Percentiles rank a stretch among this genome's conserved stretches.
Evolutionary conservation across 1,140 invertebrate species (phyloP).

Genomic region (Apis florea): DNA sequence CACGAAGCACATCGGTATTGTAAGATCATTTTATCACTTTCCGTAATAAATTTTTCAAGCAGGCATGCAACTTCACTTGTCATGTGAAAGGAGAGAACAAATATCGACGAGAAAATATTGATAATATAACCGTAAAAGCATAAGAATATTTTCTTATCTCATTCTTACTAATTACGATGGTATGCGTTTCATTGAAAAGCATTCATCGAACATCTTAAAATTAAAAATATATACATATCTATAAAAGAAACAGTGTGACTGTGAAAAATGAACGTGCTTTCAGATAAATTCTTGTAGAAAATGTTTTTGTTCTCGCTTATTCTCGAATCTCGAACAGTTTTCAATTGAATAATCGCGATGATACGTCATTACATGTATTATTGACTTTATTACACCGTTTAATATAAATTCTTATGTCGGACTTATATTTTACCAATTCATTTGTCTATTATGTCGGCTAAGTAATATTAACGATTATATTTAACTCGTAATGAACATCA

Average conservation of each 20-base stretch:
- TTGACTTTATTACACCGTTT: slow-evolving; percentile 26
- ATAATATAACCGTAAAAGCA: background rate
- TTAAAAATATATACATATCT: background rate
- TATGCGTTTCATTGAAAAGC: background rate
- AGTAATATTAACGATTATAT: background rate
- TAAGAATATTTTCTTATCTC: slow-evolving; percentile 5
- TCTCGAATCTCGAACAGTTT: slow-evolving; percentile 28
- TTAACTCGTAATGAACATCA: background rate
- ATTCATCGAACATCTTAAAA: background rate
- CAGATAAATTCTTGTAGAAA: background rate
- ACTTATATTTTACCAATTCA: slow-evolving; percentile 7
- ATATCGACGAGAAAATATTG: background rate
- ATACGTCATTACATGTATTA: slow-evolving; percentile 17
- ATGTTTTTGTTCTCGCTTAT: background rate
- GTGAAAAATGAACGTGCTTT: background rate
- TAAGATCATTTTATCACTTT: slow-evolving; percentile 14
- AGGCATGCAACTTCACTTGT: background rate
- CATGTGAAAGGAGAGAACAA: background rate
- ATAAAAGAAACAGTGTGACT: background rate
- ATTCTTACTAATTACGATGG: background rate
- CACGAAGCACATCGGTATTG: background rate
- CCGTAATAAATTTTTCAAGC: slow-evolving; percentile 7
- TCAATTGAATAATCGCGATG: slow-evolving; percentile 46
- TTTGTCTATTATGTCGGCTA: too few relatives aligned
- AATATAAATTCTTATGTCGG: background rate